These are phyloP conservation scores for Papilio xuthus DNA, from an alignment of 1,140 invertebrate species.

Conservation along the genomic window DNA sequence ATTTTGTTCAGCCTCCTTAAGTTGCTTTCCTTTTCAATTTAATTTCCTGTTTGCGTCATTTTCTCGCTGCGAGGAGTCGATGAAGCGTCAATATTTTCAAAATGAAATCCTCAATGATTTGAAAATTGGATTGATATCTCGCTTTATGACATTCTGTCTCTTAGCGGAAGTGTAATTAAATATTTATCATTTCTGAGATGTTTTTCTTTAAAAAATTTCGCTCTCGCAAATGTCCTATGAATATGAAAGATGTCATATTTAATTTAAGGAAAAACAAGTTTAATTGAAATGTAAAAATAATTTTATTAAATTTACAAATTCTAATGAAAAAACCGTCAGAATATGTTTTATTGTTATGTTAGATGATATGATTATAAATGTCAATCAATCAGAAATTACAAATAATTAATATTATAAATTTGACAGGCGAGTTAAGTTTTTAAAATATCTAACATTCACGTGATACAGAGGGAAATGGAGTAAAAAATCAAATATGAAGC, in stretches of 20 bases:
- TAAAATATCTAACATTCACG: background rate
- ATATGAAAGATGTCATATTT: background rate
- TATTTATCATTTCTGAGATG: background rate
- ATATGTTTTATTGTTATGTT: background rate
- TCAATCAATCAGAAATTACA: background rate
- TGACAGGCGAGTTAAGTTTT: background rate
- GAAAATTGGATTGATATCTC: background rate
- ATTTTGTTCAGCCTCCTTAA: background rate
- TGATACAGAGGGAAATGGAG: background rate
- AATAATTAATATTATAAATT: background rate
- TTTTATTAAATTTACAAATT: background rate
- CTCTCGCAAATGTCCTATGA: background rate
- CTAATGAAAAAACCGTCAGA: background rate
- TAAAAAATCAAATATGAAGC: background rate
- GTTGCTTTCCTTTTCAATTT: constrained; percentile 14
- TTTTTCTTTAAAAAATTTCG: background rate
- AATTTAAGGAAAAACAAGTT: background rate
- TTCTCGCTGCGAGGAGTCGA: background rate
- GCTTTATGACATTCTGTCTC: constrained; percentile 11
- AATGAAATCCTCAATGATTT: constrained; percentile 22
- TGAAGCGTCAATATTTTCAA: constrained; percentile 8
- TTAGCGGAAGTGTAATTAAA: background rate
- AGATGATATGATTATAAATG: too few species aligned
- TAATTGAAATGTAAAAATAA: background rate
- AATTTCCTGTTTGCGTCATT: constrained; percentile 10